phyloP scores from a whole-genome alignment of 2,888 invertebrate genomes.

The Leptopterna dolabrata region DNA sequence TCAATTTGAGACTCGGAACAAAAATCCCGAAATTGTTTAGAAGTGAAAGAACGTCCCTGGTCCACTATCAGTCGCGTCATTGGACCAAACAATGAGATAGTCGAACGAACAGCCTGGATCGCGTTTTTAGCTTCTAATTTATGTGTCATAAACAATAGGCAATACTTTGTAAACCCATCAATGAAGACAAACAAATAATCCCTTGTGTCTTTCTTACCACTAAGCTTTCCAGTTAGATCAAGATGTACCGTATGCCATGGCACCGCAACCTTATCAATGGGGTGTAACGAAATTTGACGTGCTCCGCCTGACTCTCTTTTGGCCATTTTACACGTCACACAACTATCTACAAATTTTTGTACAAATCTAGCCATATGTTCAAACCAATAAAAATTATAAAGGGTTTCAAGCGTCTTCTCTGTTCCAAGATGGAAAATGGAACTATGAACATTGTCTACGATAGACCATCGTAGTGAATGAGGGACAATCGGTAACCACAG shows the following conservation, averaged over 20 bases:
- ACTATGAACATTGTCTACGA: conserved; percentile 63
- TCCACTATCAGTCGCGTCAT: conserved; percentile 58
- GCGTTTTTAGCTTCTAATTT: conserved; percentile 63
- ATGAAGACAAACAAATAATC: conserved; percentile 64
- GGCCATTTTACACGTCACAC: conserved; percentile 64
- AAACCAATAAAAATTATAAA: conserved; percentile 46
- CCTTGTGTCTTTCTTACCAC: conserved; percentile 62
- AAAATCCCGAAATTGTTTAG: conserved; percentile 58
- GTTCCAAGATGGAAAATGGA: conserved; percentile 45
- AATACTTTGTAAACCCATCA: conserved; percentile 58
- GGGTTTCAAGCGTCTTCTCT: conserved; percentile 40
- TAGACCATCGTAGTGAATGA: conserved; percentile 62
- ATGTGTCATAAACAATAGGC: conserved; percentile 55
- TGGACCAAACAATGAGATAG: conserved; percentile 58
- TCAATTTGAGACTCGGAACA: conserved; percentile 53
- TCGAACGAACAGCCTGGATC: conserved; percentile 55
- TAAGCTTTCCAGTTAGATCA: conserved; percentile 63
- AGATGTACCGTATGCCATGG: conserved; percentile 65
- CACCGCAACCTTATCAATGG: conserved; percentile 64
- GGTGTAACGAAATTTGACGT: conserved; percentile 64
- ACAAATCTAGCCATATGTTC: conserved; percentile 61
- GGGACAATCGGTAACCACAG: conserved; percentile 36
- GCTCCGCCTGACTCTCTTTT: conserved; percentile 64
- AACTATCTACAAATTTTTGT: conserved; percentile 65
- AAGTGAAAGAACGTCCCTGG: conserved; percentile 52